phyloP scores from a whole-genome alignment of 2,113 vertebrate genomes.

The Amphiprion percula region DNA sequence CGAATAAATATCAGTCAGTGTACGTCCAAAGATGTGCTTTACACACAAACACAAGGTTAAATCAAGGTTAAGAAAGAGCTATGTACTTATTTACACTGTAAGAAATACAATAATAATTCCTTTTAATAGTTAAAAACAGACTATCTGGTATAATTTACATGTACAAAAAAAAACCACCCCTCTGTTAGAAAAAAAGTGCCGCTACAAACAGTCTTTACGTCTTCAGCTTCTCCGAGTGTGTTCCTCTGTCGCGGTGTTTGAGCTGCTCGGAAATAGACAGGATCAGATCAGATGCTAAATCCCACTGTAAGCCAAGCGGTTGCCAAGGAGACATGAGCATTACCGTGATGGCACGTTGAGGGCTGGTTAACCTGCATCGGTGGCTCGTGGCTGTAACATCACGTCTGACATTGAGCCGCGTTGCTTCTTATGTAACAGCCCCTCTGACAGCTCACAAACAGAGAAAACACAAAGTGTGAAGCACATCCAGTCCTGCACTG shows the following conservation, averaged over 20 bases:
- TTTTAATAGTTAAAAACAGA: slow-evolving; percentile 14
- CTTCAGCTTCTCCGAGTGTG: slow-evolving; percentile 8
- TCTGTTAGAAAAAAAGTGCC: slow-evolving; percentile 55
- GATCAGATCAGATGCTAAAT: slow-evolving; percentile 75
- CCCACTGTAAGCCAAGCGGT: slow-evolving; percentile 66
- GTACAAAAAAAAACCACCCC: slow-evolving; percentile 64
- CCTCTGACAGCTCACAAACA: slow-evolving; percentile 9
- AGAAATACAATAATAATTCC: slow-evolving; percentile 24
- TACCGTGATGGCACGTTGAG: slow-evolving; percentile 50
- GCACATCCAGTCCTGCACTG: background rate
- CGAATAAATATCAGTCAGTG: background rate
- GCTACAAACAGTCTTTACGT: slow-evolving; percentile 34
- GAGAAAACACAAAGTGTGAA: background rate
- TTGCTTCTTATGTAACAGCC: slow-evolving; percentile 16
- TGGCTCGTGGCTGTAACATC: slow-evolving; percentile 27
- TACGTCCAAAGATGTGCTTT: background rate
- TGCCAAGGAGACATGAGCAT: slow-evolving; percentile 60
- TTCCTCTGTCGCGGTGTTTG: slow-evolving; percentile 41
- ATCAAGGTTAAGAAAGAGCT: slow-evolving; percentile 14
- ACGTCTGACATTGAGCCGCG: slow-evolving; percentile 28
- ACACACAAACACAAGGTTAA: slow-evolving; percentile 27
- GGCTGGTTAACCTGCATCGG: slow-evolving; percentile 29
- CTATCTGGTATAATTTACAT: background rate
- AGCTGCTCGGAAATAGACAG: slow-evolving; percentile 67
- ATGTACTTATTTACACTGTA: slow-evolving; percentile 33